Evolutionary conservation across 2,113 vertebrate genomes (phyloP).

Genomic region (human): GRCh38 chr17:21370501-21371000

Average conservation of each 20-base stretch:
- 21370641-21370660: neutral
- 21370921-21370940: neutral
- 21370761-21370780: slow-evolving; percentile 46
- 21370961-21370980: neutral
- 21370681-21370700: slow-evolving; percentile 31
- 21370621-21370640: neutral
- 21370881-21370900: neutral
- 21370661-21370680: neutral
- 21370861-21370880: neutral
- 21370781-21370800: slow-evolving; percentile 49
- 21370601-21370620: neutral
- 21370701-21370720: slow-evolving; percentile 53
- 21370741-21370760: slow-evolving; percentile 71
- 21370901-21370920: neutral
- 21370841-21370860: slow-evolving; percentile 31
- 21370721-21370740: slow-evolving; percentile 63
- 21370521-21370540: neutral
- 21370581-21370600: neutral
- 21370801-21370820: slow-evolving; percentile 60
- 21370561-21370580: neutral
- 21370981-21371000: neutral
- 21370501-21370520: neutral
- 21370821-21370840: slow-evolving; percentile 32
- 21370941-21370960: neutral
- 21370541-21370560: neutral